These are phyloP conservation scores for Alligator mississippiensis DNA, from an alignment of 2,113 vertebrate species.

Conservation along the genomic window DNA sequence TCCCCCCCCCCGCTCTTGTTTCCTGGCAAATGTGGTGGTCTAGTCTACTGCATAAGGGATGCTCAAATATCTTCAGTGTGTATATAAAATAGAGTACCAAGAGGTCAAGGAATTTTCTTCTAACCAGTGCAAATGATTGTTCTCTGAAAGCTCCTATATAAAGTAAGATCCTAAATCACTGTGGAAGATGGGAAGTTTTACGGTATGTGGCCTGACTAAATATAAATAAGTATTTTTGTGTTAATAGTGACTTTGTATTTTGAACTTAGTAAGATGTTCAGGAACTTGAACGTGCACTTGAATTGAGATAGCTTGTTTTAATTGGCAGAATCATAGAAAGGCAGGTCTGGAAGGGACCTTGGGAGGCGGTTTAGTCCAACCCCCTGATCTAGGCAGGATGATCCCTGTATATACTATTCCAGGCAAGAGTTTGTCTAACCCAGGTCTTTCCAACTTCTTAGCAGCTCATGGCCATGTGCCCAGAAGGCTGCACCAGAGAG, in stretches of 20 bases:
- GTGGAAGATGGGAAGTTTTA: background rate
- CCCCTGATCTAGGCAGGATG: no score
- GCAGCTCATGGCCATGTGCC: no score
- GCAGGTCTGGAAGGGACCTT: no score
- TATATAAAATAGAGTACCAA: background rate
- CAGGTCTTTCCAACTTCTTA: no score
- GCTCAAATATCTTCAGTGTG: background rate
- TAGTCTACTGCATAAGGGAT: background rate
- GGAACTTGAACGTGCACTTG: no score
- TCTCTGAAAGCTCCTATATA: background rate
- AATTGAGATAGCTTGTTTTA: background rate
- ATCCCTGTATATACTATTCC: no score
- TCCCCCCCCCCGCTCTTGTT: no score
- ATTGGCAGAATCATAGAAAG: background rate
- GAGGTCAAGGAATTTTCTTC: background rate
- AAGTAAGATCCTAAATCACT: background rate
- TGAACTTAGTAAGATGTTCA: background rate
- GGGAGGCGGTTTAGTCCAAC: no score
- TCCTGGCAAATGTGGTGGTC: no score
- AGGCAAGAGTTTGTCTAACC: background rate
- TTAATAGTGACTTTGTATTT: background rate
- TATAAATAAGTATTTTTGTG: background rate
- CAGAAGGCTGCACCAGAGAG: no score
- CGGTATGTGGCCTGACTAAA: background rate
- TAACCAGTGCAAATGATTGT: background rate